Conservation (phyloP, 2,888 invertebrate genomes). For the Mycalesis mineus region DNA sequence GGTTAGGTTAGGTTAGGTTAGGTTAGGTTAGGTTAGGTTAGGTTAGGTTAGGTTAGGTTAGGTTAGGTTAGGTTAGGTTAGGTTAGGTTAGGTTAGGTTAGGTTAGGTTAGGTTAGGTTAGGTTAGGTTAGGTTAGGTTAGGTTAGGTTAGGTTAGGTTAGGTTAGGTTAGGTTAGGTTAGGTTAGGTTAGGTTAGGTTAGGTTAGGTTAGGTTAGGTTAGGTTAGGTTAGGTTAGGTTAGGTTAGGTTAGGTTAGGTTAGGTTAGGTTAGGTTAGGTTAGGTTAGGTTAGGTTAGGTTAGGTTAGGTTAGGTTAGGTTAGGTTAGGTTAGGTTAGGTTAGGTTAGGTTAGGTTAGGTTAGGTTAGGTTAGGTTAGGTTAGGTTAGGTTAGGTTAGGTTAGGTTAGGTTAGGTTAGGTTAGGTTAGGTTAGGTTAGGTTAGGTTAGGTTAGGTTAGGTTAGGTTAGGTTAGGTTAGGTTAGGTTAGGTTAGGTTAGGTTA, state of each 20-base stretch:
- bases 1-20: conserved; percentile 34
- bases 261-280: conserved; percentile 20
- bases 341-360: conserved; percentile 33
- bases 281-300: conserved; percentile 31
- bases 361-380: conserved; percentile 34
- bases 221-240: conserved; percentile 36
- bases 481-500: conserved; percentile 38
- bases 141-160: no score
- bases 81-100: no score
- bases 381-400: conserved; percentile 35
- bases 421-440: conserved; percentile 36
- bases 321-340: conserved; percentile 33
- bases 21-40: no score
- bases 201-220: no score
- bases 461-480: conserved; percentile 39
- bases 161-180: no score
- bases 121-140: no score
- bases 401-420: conserved; percentile 35
- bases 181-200: no score
- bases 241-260: conserved; percentile 36
- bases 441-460: conserved; percentile 38
- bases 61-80: no score
- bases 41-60: no score
- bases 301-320: conserved; percentile 32
- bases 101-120: no score